These are phyloP conservation scores for Acrobasis consociella DNA, from an alignment of 2,888 invertebrate genomes.

Conservation along the genomic window DNA sequence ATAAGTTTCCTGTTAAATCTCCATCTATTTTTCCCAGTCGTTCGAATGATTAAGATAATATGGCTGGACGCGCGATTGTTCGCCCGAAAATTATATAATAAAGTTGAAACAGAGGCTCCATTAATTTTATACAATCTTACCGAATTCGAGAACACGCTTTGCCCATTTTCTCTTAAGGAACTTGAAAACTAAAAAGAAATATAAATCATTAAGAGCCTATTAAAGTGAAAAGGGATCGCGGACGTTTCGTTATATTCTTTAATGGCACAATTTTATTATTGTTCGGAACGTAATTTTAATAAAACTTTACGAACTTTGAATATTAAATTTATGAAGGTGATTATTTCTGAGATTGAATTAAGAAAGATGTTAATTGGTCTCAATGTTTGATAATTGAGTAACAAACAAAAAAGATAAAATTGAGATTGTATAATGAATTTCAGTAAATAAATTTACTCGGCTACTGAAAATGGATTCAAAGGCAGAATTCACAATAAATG, in stretches of 20 bases:
- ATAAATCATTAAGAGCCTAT: conserved; percentile 23
- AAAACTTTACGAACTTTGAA: conserved; percentile 19
- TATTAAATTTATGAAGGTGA: conserved; percentile 19
- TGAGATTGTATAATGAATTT: not conserved
- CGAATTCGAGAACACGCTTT: conserved; percentile 48
- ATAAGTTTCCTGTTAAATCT: conserved; percentile 57
- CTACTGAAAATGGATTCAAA: too few species aligned
- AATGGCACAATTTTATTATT: conserved; percentile 20
- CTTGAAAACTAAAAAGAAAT: conserved; percentile 33
- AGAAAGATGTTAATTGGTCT: conserved; percentile 1
- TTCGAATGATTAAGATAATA: conserved; percentile 66
- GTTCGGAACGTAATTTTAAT: conserved; percentile 5
- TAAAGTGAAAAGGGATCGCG: conserved; percentile 17
- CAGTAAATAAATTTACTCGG: too few species aligned
- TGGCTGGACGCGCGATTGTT: conserved; percentile 64
- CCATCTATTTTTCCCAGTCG: conserved; percentile 67
- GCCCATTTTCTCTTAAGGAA: conserved; percentile 38
- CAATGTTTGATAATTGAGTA: not conserved
- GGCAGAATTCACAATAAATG: too few species aligned
- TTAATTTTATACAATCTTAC: conserved; percentile 60
- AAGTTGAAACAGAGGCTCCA: conserved; percentile 61
- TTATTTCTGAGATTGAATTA: conserved; percentile 18
- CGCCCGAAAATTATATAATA: conserved; percentile 61
- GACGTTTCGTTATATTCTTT: conserved; percentile 15
- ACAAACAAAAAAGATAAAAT: not conserved